Evolutionary conservation across 2,888 invertebrate species (phyloP), one percentile per base, ranked within the genome.

Genomic region (Charanyca ferruginea): DNA sequence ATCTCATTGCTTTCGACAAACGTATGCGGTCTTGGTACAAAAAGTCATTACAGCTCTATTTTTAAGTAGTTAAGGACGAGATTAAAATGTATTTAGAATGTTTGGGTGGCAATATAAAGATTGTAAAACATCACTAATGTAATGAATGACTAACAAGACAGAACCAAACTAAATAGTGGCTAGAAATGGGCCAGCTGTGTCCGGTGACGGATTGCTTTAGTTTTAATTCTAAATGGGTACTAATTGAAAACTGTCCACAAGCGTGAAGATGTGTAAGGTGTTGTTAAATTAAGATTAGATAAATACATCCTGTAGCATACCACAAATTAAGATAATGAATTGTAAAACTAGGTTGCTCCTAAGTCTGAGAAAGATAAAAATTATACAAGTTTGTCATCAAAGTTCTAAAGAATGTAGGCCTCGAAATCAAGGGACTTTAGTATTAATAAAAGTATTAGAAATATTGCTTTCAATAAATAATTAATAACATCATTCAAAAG

Each of bases 91-190:
- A 54, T 47, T 28, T 18, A 2, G 22, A 73, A 55, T 18, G 7
- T 16, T 58, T 57, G 13, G 16, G 72, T 51, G 53, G 60, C 20
- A 61, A 13, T 68, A 28, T 32, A 61, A 83, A 72, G 63, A 78
- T 90, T 88, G 94, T 87, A 73, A 77, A 85, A 85, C 87, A 86
- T 91, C 89, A 93, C 93, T 94, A 94, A 94, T 94, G 94, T 93
- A 93, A 94, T 93, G 94, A 94, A 93, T 93, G 93, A 94, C 94
- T 94, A 94, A 94, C 94, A 91, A 92, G 94, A 94, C 94, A 91
- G 89, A 91, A 92, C 91, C 89, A 94, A 94, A 94, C 94, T 93
- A 94, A 94, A 94, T 94, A 94, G 93, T 83, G 89, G 85, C 87
- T 91, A 92, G 94, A 95, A 90, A 88, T 87, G 89, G 86, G 75